phyloP scores from a whole-genome alignment of 2,797 vertebrate species.

The Neopelma chrysocephalum region DNA sequence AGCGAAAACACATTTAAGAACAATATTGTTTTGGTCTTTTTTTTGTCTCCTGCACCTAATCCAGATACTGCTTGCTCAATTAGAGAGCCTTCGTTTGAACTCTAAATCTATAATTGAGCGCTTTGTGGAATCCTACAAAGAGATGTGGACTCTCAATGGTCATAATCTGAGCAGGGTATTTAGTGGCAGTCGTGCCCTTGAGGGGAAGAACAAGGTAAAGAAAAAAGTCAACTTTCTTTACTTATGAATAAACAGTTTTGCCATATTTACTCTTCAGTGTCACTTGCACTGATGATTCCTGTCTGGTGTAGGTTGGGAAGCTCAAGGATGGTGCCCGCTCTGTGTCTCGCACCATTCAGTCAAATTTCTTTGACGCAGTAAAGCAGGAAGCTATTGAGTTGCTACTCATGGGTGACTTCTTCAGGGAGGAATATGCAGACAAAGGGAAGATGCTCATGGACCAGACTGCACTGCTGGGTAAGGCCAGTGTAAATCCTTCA shows the following conservation, averaged over 20 bases:
- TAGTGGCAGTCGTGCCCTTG: slow-evolving; percentile 77
- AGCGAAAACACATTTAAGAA: background rate
- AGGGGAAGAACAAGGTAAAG: slow-evolving; percentile 82
- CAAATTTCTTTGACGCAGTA: slow-evolving; percentile 78
- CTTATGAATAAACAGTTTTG: background rate
- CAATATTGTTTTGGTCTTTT: background rate
- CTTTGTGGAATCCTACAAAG: slow-evolving; percentile 79
- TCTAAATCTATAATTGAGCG: slow-evolving; percentile 76
- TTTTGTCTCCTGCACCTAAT: background rate
- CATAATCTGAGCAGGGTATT: slow-evolving; percentile 81
- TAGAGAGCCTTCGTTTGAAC: slow-evolving; percentile 76
- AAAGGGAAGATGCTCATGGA: slow-evolving; percentile 78
- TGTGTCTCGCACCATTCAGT: slow-evolving; percentile 80
- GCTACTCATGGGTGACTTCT: slow-evolving; percentile 78
- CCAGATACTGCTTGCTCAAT: slow-evolving; percentile 77
- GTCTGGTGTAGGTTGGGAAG: slow-evolving; percentile 74
- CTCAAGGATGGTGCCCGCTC: slow-evolving; percentile 81
- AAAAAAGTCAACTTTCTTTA: background rate
- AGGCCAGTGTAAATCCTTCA: background rate
- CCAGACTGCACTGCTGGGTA: slow-evolving; percentile 75
- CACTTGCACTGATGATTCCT: background rate
- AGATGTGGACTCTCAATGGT: slow-evolving; percentile 81
- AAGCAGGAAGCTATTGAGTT: slow-evolving; percentile 81
- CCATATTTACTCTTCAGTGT: background rate
- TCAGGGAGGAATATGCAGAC: slow-evolving; percentile 73